These are phyloP conservation scores for Jordanella pulchra DNA, from an alignment of 2,797 vertebrate genomes.

Conservation along the genomic window DNA sequence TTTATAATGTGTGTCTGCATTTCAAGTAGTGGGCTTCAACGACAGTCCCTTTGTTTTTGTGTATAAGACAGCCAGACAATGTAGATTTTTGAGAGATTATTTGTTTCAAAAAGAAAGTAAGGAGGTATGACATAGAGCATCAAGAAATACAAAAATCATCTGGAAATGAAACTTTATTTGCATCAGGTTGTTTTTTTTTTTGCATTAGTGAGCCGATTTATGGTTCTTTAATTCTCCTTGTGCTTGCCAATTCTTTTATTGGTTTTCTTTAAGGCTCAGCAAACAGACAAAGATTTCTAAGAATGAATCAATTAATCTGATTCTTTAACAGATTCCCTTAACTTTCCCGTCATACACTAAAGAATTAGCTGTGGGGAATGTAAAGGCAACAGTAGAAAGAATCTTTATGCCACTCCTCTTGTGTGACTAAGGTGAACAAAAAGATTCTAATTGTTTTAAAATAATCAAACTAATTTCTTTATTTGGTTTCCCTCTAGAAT, in stretches of 20 bases:
- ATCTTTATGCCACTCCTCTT: conserved; percentile 28
- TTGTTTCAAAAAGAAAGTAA: conserved; percentile 34
- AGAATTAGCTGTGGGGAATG: conserved; percentile 24
- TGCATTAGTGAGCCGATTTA: background rate
- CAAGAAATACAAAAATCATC: conserved; percentile 8
- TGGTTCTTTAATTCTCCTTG: background rate
- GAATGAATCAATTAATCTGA: conserved; percentile 23
- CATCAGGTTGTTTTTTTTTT: background rate
- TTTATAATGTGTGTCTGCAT: background rate
- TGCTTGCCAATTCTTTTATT: conserved; percentile 5
- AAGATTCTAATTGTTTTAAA: conserved; percentile 48
- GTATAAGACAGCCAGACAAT: conserved; percentile 18
- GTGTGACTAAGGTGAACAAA: conserved; percentile 33
- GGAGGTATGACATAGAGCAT: background rate
- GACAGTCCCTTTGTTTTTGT: conserved; percentile 17
- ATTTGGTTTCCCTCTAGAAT: background rate
- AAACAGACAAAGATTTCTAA: conserved; percentile 18
- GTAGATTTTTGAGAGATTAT: conserved; percentile 19
- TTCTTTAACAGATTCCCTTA: conserved; percentile 5
- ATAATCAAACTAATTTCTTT: conserved; percentile 43
- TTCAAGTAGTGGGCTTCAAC: conserved; percentile 17
- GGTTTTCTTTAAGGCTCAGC: conserved; percentile 22
- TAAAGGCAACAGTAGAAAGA: conserved; percentile 22
- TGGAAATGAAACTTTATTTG: background rate
- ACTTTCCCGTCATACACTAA: conserved; percentile 18